Conservation (phyloP, 2,888 invertebrate species). For the Zygaena filipendulae region DNA sequence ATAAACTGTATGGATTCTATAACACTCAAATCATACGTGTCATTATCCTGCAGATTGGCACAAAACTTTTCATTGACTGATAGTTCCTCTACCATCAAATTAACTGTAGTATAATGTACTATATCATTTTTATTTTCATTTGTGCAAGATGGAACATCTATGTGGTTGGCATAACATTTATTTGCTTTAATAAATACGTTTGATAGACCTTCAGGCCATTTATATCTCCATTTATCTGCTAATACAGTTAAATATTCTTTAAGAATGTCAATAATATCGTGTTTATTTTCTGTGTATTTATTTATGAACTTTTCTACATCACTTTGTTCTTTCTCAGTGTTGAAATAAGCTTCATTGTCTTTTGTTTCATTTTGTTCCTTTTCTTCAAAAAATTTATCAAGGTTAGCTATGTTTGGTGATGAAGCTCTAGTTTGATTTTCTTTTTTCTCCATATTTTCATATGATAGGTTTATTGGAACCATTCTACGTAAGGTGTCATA, state of each 20-base stretch:
- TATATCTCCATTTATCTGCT: slow-evolving; percentile 69
- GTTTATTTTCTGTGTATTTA: slow-evolving; percentile 64
- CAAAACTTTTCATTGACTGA: slow-evolving; percentile 42
- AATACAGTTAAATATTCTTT: slow-evolving; percentile 70
- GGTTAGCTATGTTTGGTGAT: slow-evolving; percentile 72
- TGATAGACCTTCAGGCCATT: slow-evolving; percentile 73
- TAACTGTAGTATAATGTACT: slow-evolving; percentile 39
- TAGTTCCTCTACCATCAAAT: slow-evolving; percentile 51
- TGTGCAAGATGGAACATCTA: slow-evolving; percentile 47
- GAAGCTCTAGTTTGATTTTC: slow-evolving; percentile 57
- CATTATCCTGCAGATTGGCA: slow-evolving; percentile 25
- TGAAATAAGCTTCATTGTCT: slow-evolving; percentile 68
- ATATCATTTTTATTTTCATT: slow-evolving; percentile 40
- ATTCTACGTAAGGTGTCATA: slow-evolving; percentile 75
- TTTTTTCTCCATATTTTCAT: slow-evolving; percentile 41
- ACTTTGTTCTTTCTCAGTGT: slow-evolving; percentile 69
- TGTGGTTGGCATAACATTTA: slow-evolving; percentile 57
- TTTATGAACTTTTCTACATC: slow-evolving; percentile 74
- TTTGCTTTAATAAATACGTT: slow-evolving; percentile 71
- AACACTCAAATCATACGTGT: slow-evolving; percentile 32
- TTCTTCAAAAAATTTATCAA: slow-evolving; percentile 70
- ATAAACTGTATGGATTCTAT: slow-evolving; percentile 46
- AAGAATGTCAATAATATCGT: slow-evolving; percentile 70
- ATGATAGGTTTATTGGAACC: slow-evolving; percentile 71
- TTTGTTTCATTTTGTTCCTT: slow-evolving; percentile 31